Conservation (phyloP, 2,888 invertebrate genomes). For the Pristionchus exspectatus region DNA sequence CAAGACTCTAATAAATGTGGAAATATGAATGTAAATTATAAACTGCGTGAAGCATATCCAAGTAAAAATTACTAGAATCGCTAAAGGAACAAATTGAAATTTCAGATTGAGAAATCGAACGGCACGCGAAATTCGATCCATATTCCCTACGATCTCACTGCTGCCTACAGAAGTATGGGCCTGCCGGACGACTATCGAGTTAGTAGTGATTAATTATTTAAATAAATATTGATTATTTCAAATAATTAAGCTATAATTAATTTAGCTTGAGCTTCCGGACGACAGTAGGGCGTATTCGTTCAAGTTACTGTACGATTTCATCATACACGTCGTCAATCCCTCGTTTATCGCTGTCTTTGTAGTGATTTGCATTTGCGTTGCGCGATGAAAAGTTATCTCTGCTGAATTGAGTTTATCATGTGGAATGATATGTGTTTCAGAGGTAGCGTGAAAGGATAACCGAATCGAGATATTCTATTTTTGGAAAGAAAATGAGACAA, state of each 20-base stretch:
- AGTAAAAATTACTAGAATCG: no score
- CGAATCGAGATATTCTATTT: neutral
- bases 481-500: no score
- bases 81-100: neutral
- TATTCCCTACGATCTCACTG: constrained; percentile 31
- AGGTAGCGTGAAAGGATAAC: neutral
- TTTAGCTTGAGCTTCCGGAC: no score
- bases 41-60: neutral
- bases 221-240: no score
- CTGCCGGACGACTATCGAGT: constrained; percentile 38
- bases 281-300: neutral
- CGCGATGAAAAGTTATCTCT: neutral
- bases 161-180: constrained; percentile 9
- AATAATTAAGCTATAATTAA: no score
- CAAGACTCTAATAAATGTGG: no score
- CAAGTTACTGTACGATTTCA: neutral
- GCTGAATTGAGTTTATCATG: neutral
- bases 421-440: neutral
- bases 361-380: neutral
- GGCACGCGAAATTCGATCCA: constrained; percentile 33
- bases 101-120: constrained; percentile 8
- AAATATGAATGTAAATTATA: no score
- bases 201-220: neutral
- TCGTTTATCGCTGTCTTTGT: neutral
- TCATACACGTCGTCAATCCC: neutral